Evolutionary conservation across 2,888 invertebrate genomes (phyloP).

Genomic region (Drosophila mercatorum): DNA sequence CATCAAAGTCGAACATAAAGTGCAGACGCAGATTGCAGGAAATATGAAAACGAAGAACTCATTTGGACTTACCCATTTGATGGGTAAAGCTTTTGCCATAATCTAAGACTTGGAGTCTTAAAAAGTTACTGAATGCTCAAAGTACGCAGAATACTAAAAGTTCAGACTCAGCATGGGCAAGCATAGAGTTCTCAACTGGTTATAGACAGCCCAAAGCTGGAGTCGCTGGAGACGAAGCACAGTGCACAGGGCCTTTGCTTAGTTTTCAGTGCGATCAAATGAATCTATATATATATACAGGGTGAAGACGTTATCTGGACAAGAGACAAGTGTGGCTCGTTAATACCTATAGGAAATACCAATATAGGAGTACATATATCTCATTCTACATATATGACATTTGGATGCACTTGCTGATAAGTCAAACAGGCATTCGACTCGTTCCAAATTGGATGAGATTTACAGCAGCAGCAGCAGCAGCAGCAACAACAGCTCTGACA

Average conservation of each 20-base stretch:
- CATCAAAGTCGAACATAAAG: conserved; percentile 1
- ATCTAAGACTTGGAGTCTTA: neutral
- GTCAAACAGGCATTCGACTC: neutral
- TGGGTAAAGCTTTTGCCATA: neutral
- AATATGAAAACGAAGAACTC: neutral
- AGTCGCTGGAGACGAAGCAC: too few relatives aligned
- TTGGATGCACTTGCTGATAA: conserved; percentile 5
- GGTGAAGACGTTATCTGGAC: too few relatives aligned
- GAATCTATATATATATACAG: too few relatives aligned
- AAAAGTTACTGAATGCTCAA: too few relatives aligned
- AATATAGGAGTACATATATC: neutral
- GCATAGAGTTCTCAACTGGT: too few relatives aligned
- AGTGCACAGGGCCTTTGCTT: too few relatives aligned
- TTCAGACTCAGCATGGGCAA: too few relatives aligned
- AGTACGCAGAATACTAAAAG: too few relatives aligned
- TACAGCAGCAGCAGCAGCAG: neutral
- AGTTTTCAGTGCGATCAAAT: too few relatives aligned
- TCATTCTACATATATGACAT: neutral
- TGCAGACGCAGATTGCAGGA: neutral
- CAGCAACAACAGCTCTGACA: conserved; percentile 25
- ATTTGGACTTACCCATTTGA: neutral
- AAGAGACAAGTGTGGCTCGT: too few relatives aligned
- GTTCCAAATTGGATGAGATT: conserved; percentile 14
- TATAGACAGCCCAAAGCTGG: too few relatives aligned
- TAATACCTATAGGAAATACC: too few relatives aligned